Evolutionary conservation across 92 coral and sea anemone species (phyloP).

Genomic region (Metridium senile): DNA sequence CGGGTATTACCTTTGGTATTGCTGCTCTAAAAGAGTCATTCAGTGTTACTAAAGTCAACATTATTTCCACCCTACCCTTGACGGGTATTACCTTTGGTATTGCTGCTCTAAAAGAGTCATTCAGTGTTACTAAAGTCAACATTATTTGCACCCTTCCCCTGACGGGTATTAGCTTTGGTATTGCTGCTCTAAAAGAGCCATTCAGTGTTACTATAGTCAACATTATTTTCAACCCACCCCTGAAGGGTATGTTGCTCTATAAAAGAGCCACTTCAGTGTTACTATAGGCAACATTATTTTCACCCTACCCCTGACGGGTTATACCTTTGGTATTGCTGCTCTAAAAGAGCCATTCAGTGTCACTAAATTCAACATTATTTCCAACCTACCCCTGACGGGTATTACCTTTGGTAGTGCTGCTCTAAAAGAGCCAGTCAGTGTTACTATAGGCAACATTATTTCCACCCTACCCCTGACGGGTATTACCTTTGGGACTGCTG

Average conservation of each 20-base stretch:
- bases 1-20: neutral
- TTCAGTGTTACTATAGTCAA: constrained; percentile 70
- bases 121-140: too few species aligned
- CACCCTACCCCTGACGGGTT: neutral
- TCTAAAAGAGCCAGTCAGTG: constrained; percentile 69
- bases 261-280: neutral
- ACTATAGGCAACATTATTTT: neutral
- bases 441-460: constrained; percentile 63
- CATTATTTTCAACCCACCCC: neutral
- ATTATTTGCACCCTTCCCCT: neutral
- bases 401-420: constrained; percentile 66
- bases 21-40: neutral
- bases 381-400: neutral
- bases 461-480: neutral
- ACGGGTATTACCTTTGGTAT: neutral
- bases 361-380: too few species aligned
- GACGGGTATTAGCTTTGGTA: constrained; percentile 54
- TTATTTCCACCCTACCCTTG: constrained; percentile 3
- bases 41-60: too few species aligned
- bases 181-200: constrained; percentile 65
- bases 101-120: neutral
- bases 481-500: constrained; percentile 67
- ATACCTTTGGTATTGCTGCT: neutral
- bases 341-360: neutral
- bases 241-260: neutral